Base-by-base conservation (phyloP, 2,797 vertebrate genomes). In the Sebastes itinus region DNA sequence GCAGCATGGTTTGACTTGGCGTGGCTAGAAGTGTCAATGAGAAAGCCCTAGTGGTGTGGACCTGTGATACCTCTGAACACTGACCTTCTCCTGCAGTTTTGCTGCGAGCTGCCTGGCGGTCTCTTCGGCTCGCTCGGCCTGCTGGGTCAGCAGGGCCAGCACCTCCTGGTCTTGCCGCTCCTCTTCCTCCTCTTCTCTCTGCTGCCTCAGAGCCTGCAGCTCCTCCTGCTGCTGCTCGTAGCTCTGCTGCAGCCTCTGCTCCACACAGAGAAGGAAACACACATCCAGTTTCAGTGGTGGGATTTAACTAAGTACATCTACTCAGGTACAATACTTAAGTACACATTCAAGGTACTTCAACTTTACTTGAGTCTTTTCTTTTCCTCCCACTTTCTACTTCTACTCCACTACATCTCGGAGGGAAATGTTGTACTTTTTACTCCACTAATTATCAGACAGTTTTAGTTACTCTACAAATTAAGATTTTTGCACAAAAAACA, bases 31-130 rank as follows among this genome's bases (percentile, higher is more conserved):
- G 42, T 46, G 42, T 46, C 14, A 46, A 46, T 46, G 42, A 3
- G 6, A 46, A 46, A 16, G 42, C 42, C 42, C 42, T 46, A 46
- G 2, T 0, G 6, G 2, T 22, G 20, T n/a, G 3, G 22, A 23
- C 14, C 14, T 5, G 42, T 6, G 49, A 4, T 12, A 5, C 46
- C 14, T 7, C 46, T 20, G 2, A 16, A 60, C 0, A 49, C 88
- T 11, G 35, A 95, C 95, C 92, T 94, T 95, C 77, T 94, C 92
- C 81, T 89, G 87, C 20, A 95, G 92, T 25, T 90, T 90, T 1
- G 78, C 75, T 0, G 78, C 38, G 1, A 95, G 89, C 52, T 91
- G 87, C 60, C 87, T 85, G 67, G 61, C 6, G 0, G 84, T 60
- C 46, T 93, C 88, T 73, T 94, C 82, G 0, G 90, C 91, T 20